These are phyloP conservation scores for Micrastur ruficollis DNA, from an alignment of 2,797 vertebrate genomes.

Conservation along the genomic window DNA sequence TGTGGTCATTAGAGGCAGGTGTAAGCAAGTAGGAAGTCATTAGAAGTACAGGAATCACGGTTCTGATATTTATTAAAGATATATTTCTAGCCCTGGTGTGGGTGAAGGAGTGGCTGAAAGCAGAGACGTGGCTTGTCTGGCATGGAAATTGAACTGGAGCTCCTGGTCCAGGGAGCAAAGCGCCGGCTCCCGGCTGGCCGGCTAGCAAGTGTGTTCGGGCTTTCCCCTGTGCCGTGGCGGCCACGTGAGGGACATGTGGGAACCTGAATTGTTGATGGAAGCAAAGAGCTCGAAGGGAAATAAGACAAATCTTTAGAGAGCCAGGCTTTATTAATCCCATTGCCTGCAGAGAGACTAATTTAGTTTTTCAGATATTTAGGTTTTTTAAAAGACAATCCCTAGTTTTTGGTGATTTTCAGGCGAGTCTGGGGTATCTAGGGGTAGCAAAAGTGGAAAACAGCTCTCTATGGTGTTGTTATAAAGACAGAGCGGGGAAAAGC, in stretches of 20 bases:
- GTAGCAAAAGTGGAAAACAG: background rate
- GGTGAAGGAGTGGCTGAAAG: background rate
- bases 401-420: background rate
- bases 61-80: background rate
- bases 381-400: background rate
- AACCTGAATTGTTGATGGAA: background rate
- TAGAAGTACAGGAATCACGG: background rate
- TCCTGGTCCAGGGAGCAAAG: background rate
- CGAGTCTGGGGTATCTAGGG: background rate
- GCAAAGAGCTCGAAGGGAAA: background rate
- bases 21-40: background rate
- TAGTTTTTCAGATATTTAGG: background rate
- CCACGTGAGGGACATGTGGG: background rate
- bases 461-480: background rate
- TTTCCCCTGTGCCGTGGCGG: background rate
- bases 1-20: background rate
- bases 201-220: background rate
- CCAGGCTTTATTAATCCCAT: background rate
- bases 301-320: background rate
- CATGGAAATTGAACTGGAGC: background rate
- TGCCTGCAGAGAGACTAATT: background rate
- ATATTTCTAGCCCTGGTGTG: background rate
- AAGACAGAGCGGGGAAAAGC: background rate
- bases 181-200: background rate
- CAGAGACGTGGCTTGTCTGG: background rate